A percentile compares a stretch with the other conserved stretches of the same genome.
Conservation (phyloP, 2,113 vertebrate genomes). For the Symphodus melops region DNA sequence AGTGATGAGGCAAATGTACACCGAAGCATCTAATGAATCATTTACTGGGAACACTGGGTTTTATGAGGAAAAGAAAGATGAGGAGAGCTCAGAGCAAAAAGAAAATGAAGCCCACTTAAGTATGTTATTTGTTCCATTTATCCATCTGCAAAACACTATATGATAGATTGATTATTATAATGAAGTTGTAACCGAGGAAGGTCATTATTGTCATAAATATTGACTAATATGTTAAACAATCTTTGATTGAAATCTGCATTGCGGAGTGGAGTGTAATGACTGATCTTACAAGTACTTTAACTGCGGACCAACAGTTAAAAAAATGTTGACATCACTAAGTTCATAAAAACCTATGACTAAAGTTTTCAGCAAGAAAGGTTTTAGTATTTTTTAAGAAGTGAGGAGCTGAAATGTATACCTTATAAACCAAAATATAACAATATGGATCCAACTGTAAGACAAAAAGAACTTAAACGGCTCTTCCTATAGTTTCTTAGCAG, state of each 20-base stretch:
- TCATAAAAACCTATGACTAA: too few relatives aligned
- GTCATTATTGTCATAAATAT: too few relatives aligned
- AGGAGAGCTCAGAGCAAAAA: conserved; percentile 43
- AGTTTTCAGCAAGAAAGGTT: background rate
- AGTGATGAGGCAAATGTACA: conserved; percentile 80
- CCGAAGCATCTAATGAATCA: conserved; percentile 80
- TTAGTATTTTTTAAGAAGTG: background rate
- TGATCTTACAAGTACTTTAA: background rate
- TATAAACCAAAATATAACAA: too few relatives aligned
- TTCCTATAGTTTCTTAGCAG: conserved; percentile 6
- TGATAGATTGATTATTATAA: too few relatives aligned
- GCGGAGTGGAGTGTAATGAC: background rate
- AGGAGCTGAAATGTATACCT: background rate
- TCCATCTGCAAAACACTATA: background rate
- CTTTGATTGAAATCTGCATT: background rate
- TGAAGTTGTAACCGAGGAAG: too few relatives aligned
- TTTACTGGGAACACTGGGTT: conserved; percentile 75
- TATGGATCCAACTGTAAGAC: too few relatives aligned
- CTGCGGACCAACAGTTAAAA: too few relatives aligned
- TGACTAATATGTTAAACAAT: too few relatives aligned
- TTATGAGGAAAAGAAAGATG: conserved; percentile 77
- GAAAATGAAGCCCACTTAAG: conserved; percentile 3
- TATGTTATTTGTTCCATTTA: background rate
- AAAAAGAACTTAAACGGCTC: too few relatives aligned
- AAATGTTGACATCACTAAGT: too few relatives aligned